Conservation (phyloP, 2,797 vertebrate genomes). For the Delichon dasypus region DNA sequence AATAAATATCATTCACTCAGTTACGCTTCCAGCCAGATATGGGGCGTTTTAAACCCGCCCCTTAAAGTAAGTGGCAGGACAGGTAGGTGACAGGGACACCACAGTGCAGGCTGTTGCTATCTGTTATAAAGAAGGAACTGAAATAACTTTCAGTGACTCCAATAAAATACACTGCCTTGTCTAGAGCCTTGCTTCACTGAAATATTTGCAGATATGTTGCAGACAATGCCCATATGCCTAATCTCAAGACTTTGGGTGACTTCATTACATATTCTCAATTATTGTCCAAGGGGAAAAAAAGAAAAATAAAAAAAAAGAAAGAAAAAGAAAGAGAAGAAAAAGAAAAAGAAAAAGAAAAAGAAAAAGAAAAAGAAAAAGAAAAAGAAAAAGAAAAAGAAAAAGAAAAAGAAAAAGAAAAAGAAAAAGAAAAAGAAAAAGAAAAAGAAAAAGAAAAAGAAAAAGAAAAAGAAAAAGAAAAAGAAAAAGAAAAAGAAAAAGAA, state of each 20-base stretch:
- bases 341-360: no score
- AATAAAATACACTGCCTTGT: neutral
- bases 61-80: neutral
- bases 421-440: no score
- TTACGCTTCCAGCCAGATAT: neutral
- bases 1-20: neutral
- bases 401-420: no score
- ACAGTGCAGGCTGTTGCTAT: neutral
- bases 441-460: no score
- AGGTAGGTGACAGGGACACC: neutral
- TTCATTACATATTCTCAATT: neutral
- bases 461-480: no score
- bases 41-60: neutral
- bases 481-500: no score
- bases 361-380: no score
- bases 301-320: no score
- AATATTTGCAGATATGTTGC: neutral
- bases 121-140: neutral
- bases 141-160: neutral
- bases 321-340: neutral
- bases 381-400: no score
- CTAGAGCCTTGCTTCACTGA: neutral
- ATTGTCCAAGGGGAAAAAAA: neutral
- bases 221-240: neutral
- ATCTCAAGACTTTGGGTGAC: neutral